Percentiles rank a stretch among this genome's conserved stretches.
phyloP scores from a whole-genome alignment of 2,113 vertebrate species.

The Aviceda subcristata region DNA sequence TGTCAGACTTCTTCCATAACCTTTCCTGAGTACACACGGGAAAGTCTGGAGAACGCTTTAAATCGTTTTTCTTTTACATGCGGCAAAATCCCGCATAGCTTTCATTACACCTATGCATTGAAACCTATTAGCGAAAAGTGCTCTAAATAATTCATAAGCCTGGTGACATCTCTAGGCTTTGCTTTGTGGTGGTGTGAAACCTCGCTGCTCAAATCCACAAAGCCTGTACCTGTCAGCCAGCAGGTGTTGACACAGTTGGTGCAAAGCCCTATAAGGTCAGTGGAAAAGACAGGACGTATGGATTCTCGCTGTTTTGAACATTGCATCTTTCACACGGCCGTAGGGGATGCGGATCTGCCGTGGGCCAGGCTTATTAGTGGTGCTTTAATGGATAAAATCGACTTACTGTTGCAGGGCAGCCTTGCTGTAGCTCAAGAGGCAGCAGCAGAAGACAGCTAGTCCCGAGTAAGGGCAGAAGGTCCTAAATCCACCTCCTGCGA shows the following conservation, averaged over 20 bases:
- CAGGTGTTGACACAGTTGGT: not conserved
- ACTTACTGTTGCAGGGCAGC: not conserved
- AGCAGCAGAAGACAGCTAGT: not conserved
- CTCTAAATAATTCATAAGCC: not conserved
- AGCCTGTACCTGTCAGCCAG: not conserved
- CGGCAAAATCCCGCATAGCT: accelerated
- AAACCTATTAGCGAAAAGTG: not conserved
- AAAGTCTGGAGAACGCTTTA: not conserved
- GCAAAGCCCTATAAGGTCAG: not conserved
- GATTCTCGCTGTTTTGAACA: not conserved
- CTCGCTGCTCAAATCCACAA: not conserved
- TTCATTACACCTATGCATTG: not conserved
- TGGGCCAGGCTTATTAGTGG: accelerated
- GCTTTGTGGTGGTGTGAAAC: not conserved
- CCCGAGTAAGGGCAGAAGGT: not conserved
- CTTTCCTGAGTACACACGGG: not conserved
- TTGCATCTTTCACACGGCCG: not conserved
- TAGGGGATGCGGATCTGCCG: not conserved
- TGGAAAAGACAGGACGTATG: not conserved
- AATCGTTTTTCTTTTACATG: not conserved
- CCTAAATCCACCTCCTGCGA: not conserved
- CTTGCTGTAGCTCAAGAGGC: not conserved
- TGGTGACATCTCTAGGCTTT: not conserved
- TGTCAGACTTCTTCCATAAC: not conserved
- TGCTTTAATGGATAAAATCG: not conserved